phyloP scores from a whole-genome alignment of 2,888 invertebrate genomes.

The Polietes domitor region DNA sequence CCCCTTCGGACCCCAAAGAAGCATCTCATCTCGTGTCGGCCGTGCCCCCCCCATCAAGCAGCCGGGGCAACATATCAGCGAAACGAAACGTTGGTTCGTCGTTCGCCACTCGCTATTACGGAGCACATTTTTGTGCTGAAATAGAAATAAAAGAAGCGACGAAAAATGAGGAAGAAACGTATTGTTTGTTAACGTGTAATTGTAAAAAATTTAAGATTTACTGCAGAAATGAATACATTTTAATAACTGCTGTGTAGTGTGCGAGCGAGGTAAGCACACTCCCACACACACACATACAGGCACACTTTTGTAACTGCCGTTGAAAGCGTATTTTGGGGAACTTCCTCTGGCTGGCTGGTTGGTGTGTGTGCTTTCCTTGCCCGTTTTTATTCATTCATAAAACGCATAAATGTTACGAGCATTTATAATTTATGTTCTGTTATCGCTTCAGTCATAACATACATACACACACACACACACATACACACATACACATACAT shows the following conservation, averaged over 20 bases:
- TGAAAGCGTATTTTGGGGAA: neutral
- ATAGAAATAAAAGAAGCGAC: conserved; percentile 18
- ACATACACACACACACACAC: conserved; percentile 35
- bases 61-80: neutral
- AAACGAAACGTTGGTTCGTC: neutral
- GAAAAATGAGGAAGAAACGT: conserved; percentile 10
- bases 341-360: conserved; percentile 14
- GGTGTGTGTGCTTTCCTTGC: neutral
- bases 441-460: conserved; percentile 61
- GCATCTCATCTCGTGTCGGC: neutral
- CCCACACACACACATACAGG: neutral
- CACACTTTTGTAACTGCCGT: conserved; percentile 5
- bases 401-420: conserved; percentile 51
- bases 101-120: neutral
- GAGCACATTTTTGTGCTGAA: conserved; percentile 20
- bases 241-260: conserved; percentile 19
- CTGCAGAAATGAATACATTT: conserved; percentile 40
- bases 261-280: neutral
- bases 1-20: neutral
- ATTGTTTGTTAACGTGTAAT: conserved; percentile 43
- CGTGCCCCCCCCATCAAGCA: neutral
- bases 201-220: conserved; percentile 44
- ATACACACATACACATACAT: conserved; percentile 6
- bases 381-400: conserved; percentile 53
- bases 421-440: conserved; percentile 77